A percentile compares a stretch with the other conserved stretches of the same genome.
These are phyloP conservation scores for Rousettus madagascariensis DNA, from an alignment of 2,797 vertebrate species.

Conservation along the genomic window DNA sequence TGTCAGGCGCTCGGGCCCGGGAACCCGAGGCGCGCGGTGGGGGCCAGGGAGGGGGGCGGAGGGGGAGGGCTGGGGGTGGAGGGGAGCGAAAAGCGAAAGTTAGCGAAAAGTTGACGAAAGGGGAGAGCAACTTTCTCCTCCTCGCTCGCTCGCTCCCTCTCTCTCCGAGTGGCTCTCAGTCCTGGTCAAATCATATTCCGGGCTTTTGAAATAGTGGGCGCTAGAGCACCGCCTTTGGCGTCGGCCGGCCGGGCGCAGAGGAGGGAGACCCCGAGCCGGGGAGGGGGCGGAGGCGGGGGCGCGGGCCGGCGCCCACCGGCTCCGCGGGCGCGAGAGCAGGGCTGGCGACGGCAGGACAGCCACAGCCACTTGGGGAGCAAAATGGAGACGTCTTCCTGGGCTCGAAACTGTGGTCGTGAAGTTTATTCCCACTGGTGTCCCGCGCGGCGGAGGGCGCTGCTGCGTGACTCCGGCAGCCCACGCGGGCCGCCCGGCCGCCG, in stretches of 20 bases:
- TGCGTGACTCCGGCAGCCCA: neutral
- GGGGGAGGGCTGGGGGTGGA: constrained; percentile 66
- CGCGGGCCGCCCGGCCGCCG: neutral
- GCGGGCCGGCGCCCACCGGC: constrained; percentile 72
- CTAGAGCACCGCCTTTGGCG: constrained; percentile 89
- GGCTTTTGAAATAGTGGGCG: constrained; percentile 96
- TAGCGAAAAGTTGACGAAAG: constrained; percentile 91
- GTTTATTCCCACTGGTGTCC: constrained; percentile 71
- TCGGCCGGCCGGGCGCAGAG: constrained; percentile 79
- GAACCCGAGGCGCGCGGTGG: constrained; percentile 76
- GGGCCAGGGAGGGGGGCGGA: constrained; percentile 71
- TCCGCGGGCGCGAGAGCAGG: constrained; percentile 69
- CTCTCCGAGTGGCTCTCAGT: constrained; percentile 88
- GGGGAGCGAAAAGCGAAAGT: constrained; percentile 87
- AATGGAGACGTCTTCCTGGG: constrained; percentile 80
- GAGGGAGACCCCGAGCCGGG: constrained; percentile 76
- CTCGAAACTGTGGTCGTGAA: constrained; percentile 48
- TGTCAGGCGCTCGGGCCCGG: constrained; percentile 70
- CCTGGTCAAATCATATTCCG: constrained; percentile 94
- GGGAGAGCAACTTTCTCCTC: constrained; percentile 89
- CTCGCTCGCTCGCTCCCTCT: constrained; percentile 81
- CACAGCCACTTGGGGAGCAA: constrained; percentile 82
- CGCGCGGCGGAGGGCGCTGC: constrained; percentile 54
- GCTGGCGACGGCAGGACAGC: constrained; percentile 49
- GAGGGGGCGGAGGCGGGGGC: constrained; percentile 70